Evolutionary conservation across 2,113 vertebrate species (phyloP).

Genomic region (Raja brachyura): DNA sequence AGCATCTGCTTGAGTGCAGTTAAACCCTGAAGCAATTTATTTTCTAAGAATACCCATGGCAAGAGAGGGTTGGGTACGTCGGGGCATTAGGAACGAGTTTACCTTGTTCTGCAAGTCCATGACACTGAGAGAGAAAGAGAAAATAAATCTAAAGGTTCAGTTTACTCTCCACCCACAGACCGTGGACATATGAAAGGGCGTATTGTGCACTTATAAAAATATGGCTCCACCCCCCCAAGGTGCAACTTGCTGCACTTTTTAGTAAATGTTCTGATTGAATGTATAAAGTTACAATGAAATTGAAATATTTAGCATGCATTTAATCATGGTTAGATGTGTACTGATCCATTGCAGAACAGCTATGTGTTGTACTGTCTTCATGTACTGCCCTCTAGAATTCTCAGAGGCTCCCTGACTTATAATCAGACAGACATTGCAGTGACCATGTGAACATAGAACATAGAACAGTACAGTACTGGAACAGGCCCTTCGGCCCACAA

Average conservation of each 20-base stretch:
- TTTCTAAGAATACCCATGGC: neutral
- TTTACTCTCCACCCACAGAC: neutral
- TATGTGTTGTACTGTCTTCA: neutral
- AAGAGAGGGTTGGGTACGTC: neutral
- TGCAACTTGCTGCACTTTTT: slow-evolving; percentile 2
- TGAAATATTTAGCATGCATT: neutral
- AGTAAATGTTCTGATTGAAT: slow-evolving; percentile 14
- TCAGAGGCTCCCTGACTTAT: neutral
- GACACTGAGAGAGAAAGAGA: neutral
- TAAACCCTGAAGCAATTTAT: neutral
- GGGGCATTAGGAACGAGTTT: neutral
- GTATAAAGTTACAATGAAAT: neutral
- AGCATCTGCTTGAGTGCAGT: neutral
- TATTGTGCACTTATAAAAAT: slow-evolving; percentile 26
- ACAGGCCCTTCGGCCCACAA: too few species aligned
- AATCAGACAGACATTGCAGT: neutral
- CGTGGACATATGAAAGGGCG: neutral
- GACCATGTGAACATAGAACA: neutral
- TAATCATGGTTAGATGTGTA: neutral
- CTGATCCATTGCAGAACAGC: neutral
- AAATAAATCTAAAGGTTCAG: neutral
- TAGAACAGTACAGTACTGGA: too few species aligned
- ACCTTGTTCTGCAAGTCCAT: slow-evolving; percentile 11
- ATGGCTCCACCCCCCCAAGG: neutral
- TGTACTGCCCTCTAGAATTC: neutral